Evolutionary conservation across 2,797 vertebrate species (phyloP), one percentile per base, ranked within the genome.

Genomic region (Basileuterus tristriatus): DNA sequence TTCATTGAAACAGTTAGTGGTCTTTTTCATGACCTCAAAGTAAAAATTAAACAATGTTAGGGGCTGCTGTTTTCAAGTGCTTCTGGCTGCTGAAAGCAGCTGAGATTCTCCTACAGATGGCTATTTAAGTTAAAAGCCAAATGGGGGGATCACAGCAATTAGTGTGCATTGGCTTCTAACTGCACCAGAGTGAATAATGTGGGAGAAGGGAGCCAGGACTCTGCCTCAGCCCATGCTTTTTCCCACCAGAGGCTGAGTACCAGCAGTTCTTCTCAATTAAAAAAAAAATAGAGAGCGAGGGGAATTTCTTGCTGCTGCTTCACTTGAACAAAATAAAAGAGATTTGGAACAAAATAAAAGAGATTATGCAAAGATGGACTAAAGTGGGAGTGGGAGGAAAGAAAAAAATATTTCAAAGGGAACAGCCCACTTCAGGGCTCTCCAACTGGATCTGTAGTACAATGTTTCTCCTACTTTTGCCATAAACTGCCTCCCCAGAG

Each of bases 1-100:
- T 91, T 92, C 92, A 96, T 76, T 96, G 93, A 92, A 93, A 83
- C 76, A 87, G 94, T 95, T 87, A 96, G 94, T 55, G 94, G 94
- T 96, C 89, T 96, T 74, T 94, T 91, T 84, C 4, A 11, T 92
- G 94, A 95, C 89, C 95, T 96, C 83, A 83, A 53, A 94, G 84
- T 96, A 95, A 92, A 96, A 96, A 89, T 93, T 83, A 94, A 97
- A 96, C 91, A 93, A 59, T 94, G 91, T 93, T 89, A 87, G 89
- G 43, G 60, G 43, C 56, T 94, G 83, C 80, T 90, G 80, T 94
- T 96, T 96, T 94, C 85, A 94, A 96, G 91, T 79, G 87, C 93
- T 95, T 94, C 86, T 94, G 91, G 83, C 90, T 80, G 83, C 91
- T 93, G 87, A 95, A 92, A 95, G 88, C 59, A n/a, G 79, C 79